Evolutionary conservation across 2,888 invertebrate species (phyloP), one percentile per base, ranked within the genome.

Genomic region (Drosophila nr. perissopoda): DNA sequence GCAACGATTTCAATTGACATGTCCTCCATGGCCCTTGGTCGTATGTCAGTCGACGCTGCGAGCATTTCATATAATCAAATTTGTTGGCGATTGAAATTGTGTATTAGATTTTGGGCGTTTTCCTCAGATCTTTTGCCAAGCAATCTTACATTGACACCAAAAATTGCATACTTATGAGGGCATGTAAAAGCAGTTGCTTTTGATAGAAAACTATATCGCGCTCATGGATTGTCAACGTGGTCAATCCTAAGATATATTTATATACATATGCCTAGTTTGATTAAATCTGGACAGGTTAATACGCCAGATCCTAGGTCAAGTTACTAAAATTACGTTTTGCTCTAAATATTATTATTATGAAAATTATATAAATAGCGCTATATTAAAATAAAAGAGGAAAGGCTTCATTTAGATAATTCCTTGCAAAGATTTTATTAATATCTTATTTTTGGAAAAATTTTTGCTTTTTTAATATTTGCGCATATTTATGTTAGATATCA

Each of bases 1-100:
- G 31, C 8, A 66, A 38, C 51, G 71, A 52, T 51, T 74, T 76
- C 52, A 54, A 62, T 40, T 65, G 61, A 65, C 61, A 76, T 57
- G 5, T 65, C 34, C 29, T 31, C 29, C 42, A 33, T 46, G 13
- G 16, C 34, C 46, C 34, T 38, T 51, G 46, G 34, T 59, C 70
- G 34, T 58, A 72, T 77, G 88, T 72, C 77, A 76, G 52, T 83
- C 63, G 64, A 33, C 33, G 81, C 83, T 81, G 48, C 61, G 54
- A 74, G 83, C 88, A 53, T 54, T 82, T 59, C 56, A 38, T 49
- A 53, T 86, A 88, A 84, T 84, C 83, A 72, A 88, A 83, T 86
- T 86, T 72, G 64, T 56, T 58, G 46, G 33, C 69, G 61, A 70
- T 75, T 59, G 70, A 71, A 74, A 62, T 52, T 73, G 64, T 46